phyloP scores from a whole-genome alignment of 2,797 vertebrate genomes.

The Notamacropus eugenii region DNA sequence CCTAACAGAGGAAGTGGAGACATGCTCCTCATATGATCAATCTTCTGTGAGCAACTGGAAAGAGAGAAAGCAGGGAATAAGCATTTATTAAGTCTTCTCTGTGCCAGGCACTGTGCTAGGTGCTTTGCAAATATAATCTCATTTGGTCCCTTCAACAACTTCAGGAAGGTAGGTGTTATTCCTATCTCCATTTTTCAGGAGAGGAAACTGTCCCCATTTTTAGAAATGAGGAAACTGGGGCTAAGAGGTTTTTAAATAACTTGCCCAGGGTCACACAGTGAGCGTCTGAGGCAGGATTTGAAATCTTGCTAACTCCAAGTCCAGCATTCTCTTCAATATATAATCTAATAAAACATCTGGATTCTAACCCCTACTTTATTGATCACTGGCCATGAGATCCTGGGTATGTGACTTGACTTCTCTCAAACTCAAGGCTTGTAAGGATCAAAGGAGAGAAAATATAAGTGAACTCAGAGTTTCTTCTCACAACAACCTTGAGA shows the following conservation, averaged over 20 bases:
- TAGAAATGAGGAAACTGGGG: neutral
- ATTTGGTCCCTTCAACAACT: neutral
- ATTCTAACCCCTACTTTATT: neutral
- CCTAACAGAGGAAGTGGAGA: neutral
- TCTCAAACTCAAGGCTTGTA: neutral
- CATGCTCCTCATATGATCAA: neutral
- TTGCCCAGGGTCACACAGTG: neutral
- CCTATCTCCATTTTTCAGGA: neutral
- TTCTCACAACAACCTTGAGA: accelerated
- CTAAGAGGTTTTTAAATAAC: neutral
- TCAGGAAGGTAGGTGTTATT: neutral
- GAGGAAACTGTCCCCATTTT: neutral
- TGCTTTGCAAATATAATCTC: too few species aligned
- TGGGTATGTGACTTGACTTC: neutral
- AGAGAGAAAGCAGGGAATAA: neutral
- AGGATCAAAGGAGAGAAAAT: neutral
- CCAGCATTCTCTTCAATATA: neutral
- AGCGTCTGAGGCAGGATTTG: neutral
- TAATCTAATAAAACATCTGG: neutral
- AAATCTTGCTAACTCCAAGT: neutral
- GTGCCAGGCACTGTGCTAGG: too few species aligned
- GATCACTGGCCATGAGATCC: neutral
- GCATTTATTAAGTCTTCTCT: neutral
- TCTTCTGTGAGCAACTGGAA: too few species aligned
- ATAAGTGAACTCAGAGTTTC: neutral